Base-by-base conservation (phyloP, 35 echinoderm and acorn worm species). In the Diadema setosum region DNA sequence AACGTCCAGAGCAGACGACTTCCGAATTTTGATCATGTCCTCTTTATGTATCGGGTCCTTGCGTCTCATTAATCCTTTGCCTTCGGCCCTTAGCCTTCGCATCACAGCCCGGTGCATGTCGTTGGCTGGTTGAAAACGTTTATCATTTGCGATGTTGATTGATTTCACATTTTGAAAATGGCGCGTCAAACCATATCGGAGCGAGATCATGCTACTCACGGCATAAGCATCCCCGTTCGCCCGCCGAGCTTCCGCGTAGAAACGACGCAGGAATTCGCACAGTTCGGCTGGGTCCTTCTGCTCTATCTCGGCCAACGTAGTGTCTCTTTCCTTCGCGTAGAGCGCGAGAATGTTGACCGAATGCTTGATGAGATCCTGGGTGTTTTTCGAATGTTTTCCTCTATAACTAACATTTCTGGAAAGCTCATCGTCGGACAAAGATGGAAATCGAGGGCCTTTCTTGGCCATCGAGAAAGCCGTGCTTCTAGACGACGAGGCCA, bases 141-240 rank as follows among this genome's bases (percentile, higher is more conserved):
- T 30, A 48, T 83, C 81, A 23, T 83, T 83, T 45, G 18, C 41
- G 14, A 83, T 29, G 20, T 83, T 48, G 9, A 83, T 21, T 2
- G 15, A 31, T 4, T 34, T 18, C 3, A 80, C 16, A 41, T 87
- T 87, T 33, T 81, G 61, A 17, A 87, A 78, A 45, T 87, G 85
- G 46, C 65, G 35, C 67, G 42, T 37, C 14, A 87, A 43, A 3
- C 85, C 85, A 43, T 87, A 87, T 42, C 85, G 36, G 2, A 87
- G 15, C 30, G 85, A 45, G 5, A 87, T 20, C 85, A 87, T 78
- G 30, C 64, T 76, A 26, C 65, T 11, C 25, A 43, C 42, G 24
- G 85, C 85, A 45, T 87, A 87, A 14, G 46, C 46, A 37, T 81
- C 65, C 29, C 65, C 85, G 35, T 80, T 30, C 17, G 25, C 40